A percentile compares a stretch with the other conserved stretches of the same genome.
Evolutionary conservation across 2,113 vertebrate species (phyloP).

Genomic region (Peromyscus polionotus): DNA sequence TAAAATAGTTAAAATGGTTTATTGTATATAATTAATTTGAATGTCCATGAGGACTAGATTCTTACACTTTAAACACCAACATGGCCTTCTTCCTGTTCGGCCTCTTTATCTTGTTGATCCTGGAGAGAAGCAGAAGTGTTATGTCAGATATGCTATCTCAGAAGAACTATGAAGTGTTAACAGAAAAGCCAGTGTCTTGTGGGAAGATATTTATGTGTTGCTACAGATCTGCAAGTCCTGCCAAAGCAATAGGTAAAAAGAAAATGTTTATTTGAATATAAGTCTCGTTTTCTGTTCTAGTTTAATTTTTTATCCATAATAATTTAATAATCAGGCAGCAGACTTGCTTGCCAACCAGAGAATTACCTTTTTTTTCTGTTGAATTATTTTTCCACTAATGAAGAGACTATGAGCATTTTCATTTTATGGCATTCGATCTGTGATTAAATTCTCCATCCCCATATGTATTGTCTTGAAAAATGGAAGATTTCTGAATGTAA

Average conservation of each 20-base stretch:
- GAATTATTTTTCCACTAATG: constrained; percentile 44
- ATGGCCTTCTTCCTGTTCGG: constrained; percentile 39
- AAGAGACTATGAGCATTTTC: constrained; percentile 18
- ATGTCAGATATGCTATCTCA: constrained; percentile 59
- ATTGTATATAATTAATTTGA: constrained; percentile 56
- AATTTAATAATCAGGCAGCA: neutral
- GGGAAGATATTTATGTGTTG: constrained; percentile 68
- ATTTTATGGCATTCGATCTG: neutral
- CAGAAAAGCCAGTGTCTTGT: constrained; percentile 65
- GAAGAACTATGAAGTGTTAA: constrained; percentile 72
- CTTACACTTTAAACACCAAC: constrained; percentile 16
- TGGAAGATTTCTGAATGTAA: neutral
- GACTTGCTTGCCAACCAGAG: neutral
- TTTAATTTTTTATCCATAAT: constrained; percentile 33
- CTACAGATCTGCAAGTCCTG: constrained; percentile 50
- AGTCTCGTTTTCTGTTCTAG: constrained; percentile 51
- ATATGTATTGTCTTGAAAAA: neutral
- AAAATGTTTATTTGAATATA: constrained; percentile 66
- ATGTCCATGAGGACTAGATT: constrained; percentile 51
- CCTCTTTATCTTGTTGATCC: constrained; percentile 70
- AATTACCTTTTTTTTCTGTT: constrained; percentile 21
- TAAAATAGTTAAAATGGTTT: constrained; percentile 12
- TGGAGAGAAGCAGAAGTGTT: constrained; percentile 72
- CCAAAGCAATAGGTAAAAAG: constrained; percentile 64
- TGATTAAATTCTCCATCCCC: constrained; percentile 5